phyloP scores from a whole-genome alignment of 1,140 invertebrate species.

The Homarus americanus region DNA sequence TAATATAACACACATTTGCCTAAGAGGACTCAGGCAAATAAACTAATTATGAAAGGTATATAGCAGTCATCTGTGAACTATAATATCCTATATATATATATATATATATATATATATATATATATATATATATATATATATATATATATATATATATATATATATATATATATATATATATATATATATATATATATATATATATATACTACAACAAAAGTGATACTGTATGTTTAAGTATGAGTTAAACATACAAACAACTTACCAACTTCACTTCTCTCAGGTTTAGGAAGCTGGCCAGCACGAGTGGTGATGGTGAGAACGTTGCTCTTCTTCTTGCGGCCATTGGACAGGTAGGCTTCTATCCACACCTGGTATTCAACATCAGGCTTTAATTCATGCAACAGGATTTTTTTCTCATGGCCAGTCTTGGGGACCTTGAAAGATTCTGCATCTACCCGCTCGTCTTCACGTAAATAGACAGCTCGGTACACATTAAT shows the following conservation, averaged over 20 bases:
- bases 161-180: too few species aligned
- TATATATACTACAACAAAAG: too few species aligned
- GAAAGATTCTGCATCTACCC: conserved; percentile 87
- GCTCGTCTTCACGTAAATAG: conserved; percentile 85
- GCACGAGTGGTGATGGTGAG: conserved; percentile 92
- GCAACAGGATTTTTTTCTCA: conserved; percentile 84
- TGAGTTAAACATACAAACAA: too few species aligned
- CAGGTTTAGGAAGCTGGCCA: conserved; percentile 79
- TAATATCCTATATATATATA: too few species aligned
- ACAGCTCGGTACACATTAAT: conserved; percentile 93
- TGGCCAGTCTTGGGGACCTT: conserved; percentile 90
- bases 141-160: too few species aligned
- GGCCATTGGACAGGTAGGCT: conserved; percentile 91
- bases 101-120: too few species aligned
- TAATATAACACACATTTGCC: background rate
- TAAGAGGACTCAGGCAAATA: too few species aligned
- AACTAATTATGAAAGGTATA: too few species aligned
- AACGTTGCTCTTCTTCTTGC: conserved; percentile 90
- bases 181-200: too few species aligned
- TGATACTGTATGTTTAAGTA: too few species aligned
- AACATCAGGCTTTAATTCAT: conserved; percentile 86
- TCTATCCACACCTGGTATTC: conserved; percentile 92
- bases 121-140: too few species aligned
- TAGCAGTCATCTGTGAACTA: too few species aligned
- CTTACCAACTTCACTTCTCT: conserved; percentile 73